Evolutionary conservation across 2,888 invertebrate genomes (phyloP).

Genomic region (Suillia variegata): DNA sequence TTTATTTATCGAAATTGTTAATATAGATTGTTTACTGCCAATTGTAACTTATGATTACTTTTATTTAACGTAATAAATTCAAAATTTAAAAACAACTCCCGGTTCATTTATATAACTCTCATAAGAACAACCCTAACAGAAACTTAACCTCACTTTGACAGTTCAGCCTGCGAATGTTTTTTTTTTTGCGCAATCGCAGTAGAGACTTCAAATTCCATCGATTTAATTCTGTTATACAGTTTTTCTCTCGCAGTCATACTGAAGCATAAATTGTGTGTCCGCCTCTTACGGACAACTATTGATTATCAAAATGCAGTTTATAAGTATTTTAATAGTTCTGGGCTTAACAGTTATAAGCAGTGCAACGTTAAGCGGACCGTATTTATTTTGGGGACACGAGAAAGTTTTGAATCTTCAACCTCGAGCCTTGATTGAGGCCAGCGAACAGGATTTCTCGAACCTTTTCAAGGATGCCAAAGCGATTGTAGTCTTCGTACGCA

Average conservation of each 20-base stretch:
- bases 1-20: no score
- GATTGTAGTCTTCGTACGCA: constrained; percentile 68
- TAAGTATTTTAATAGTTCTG: constrained; percentile 36
- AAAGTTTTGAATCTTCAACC: constrained; percentile 62
- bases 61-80: no score
- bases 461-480: constrained; percentile 67
- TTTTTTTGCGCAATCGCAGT: constrained; percentile 4
- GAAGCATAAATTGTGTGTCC: no score
- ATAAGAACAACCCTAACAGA: no score
- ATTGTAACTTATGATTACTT: no score
- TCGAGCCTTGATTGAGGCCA: constrained; percentile 64
- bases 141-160: no score
- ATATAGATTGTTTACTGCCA: no score
- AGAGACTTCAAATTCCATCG: constrained; percentile 15
- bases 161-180: no score
- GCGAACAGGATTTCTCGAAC: constrained; percentile 65
- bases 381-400: constrained; percentile 67
- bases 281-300: no score
- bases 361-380: constrained; percentile 67
- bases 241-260: constrained; percentile 21
- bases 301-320: constrained; percentile 37
- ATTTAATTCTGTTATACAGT: constrained; percentile 32
- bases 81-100: no score
- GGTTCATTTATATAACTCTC: no score
- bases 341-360: constrained; percentile 42